Base-by-base conservation (phyloP, 2,113 vertebrate genomes). In the Gallinago media region DNA sequence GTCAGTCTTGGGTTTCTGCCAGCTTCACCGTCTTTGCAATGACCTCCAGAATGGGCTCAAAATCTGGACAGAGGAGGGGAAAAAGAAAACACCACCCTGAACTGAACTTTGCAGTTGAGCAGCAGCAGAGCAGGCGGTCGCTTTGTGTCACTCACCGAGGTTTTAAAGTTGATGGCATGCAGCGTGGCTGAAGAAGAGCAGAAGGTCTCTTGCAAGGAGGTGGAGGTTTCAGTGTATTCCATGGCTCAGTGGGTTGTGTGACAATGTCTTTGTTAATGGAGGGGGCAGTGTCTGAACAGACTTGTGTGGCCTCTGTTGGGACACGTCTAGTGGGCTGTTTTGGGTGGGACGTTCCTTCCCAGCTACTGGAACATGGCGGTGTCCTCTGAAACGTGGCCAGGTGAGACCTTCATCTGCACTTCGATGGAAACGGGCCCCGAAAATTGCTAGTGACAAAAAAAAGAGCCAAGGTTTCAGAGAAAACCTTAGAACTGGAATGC, bases 291-390 rank as follows among this genome's bases (percentile, higher is more conserved):
- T 16, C 31, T 38, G 65, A 21, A 16, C 8, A 21, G 70, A 15
- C 31, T 8, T 6, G 9, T 12, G 22, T 38, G 65, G 29, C 23
- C 42, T 34, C 59, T 29, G 31, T 5, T 46, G 52, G 71, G 44
- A 34, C 5, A 5, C 0, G 1, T 11, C 56, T 7, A 8, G 38
- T 4, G n/a, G 40, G 36, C 65, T 81, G 11, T 2, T 21, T 34
- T 2, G 3, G 75, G 18, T 32, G 29, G 47, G 32, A 27, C 27
- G 65, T 47, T 68, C 49, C n/a, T 58, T 68, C 59, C 50, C 65
- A 62, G 40, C 12, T 34, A 16, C 58, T 55, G 63, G 27, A 15
- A 34, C 11, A 3, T 4, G 7, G 8, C 1, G 0, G 52, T 6
- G 23, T 29, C 50, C 61, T 34, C 55, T 23, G 38, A 70, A 44